Evolutionary conservation across 2,888 invertebrate species (phyloP).

Genomic region (Prionchulus punctatus): DNA sequence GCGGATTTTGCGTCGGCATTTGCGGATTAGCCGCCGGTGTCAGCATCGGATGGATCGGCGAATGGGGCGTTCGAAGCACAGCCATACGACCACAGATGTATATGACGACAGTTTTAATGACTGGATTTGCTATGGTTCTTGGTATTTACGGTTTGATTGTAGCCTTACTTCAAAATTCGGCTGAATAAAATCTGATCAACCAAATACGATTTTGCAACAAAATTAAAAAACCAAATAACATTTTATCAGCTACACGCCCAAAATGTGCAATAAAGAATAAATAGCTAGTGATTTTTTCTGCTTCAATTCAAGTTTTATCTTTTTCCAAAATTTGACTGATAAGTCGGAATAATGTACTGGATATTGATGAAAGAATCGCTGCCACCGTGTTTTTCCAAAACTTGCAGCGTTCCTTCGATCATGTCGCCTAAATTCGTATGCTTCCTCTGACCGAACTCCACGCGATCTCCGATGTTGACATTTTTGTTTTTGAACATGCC

Average conservation of each 20-base stretch:
- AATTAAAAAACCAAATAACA: too few species aligned
- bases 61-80: neutral
- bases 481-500: constrained; percentile 71
- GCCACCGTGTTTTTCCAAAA: constrained; percentile 76
- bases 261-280: too few species aligned
- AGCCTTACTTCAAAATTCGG: neutral
- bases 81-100: neutral
- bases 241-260: too few species aligned
- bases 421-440: neutral
- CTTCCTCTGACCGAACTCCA: constrained; percentile 53
- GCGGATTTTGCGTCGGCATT: neutral
- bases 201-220: too few species aligned
- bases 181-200: too few species aligned
- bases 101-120: neutral
- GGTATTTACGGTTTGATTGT: neutral
- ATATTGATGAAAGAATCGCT: constrained; percentile 93
- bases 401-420: constrained; percentile 80
- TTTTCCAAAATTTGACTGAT: too few species aligned
- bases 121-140: constrained; percentile 1
- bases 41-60: neutral
- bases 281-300: too few species aligned
- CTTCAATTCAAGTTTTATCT: too few species aligned
- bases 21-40: neutral
- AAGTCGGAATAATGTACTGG: constrained; percentile 92
- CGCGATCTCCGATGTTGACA: constrained; percentile 64